phyloP scores from a whole-genome alignment of 1,140 invertebrate genomes.

The Nylanderia fulva region DNA sequence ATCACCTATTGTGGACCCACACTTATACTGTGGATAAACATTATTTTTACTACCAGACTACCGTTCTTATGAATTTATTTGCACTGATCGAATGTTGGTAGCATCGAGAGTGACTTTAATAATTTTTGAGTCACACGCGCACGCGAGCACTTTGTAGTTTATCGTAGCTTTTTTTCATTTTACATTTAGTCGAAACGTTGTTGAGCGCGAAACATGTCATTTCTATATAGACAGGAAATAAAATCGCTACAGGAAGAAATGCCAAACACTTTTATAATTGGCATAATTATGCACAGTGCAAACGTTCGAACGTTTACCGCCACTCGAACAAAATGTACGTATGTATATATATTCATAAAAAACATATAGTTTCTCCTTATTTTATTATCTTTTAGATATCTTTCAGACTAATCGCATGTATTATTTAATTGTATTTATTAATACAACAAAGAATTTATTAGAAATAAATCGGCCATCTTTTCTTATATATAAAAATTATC shows the following conservation, averaged over 20 bases:
- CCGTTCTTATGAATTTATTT: no score
- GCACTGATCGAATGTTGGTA: no score
- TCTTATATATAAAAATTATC: no score
- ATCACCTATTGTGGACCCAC: no score
- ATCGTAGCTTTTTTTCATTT: not conserved
- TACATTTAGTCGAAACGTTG: not conserved
- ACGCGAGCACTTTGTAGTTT: no score
- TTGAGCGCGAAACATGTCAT: slow-evolving; percentile 74
- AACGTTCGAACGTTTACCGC: slow-evolving; percentile 80
- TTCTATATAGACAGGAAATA: slow-evolving; percentile 77
- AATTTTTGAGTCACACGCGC: no score
- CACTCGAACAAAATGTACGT: slow-evolving; percentile 77
- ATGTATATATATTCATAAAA: no score
- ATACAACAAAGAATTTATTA: not conserved
- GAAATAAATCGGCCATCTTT: not conserved
- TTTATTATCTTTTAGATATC: not conserved
- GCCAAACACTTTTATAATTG: slow-evolving; percentile 83
- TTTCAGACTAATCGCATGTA: no score
- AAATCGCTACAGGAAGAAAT: slow-evolving; percentile 75
- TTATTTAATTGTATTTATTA: no score
- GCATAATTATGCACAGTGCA: slow-evolving; percentile 80
- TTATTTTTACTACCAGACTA: no score
- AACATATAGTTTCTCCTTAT: not conserved
- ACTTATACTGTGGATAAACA: no score
- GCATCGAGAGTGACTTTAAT: no score